phyloP scores from a whole-genome alignment of 2,888 invertebrate species.

The Platynereis dumerilii region DNA sequence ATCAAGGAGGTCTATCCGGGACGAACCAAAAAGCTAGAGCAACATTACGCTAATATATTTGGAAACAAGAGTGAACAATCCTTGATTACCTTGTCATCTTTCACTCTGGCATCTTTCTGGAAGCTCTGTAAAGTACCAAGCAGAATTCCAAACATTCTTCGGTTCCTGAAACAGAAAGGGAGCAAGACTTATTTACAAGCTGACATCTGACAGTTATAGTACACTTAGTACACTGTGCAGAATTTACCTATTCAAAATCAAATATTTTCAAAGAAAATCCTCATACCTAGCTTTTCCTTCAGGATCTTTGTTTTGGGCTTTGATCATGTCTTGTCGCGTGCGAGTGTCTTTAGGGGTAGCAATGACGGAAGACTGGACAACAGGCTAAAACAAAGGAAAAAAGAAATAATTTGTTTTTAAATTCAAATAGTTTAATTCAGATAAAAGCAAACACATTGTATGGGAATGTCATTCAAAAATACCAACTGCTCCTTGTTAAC shows the following conservation, averaged over 20 bases:
- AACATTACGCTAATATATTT: too few species aligned
- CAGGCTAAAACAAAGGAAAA: constrained; percentile 64
- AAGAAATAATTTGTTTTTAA: neutral
- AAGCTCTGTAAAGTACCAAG: constrained; percentile 95
- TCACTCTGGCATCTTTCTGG: constrained; percentile 88
- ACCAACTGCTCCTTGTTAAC: too few species aligned
- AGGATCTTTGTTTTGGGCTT: constrained; percentile 82
- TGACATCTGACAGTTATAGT: too few species aligned
- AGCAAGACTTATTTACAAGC: too few species aligned
- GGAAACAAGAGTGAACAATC: too few species aligned
- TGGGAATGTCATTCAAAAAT: too few species aligned
- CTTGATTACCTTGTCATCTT: constrained; percentile 83
- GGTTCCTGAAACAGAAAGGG: constrained; percentile 72
- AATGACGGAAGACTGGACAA: constrained; percentile 77
- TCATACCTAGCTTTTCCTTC: constrained; percentile 69
- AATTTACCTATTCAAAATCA: neutral
- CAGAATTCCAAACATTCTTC: constrained; percentile 94
- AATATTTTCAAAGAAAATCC: neutral
- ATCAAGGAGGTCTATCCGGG: too few species aligned
- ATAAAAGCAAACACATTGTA: too few species aligned
- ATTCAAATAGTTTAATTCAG: neutral
- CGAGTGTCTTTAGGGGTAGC: constrained; percentile 77
- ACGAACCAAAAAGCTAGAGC: too few species aligned
- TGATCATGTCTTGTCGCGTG: constrained; percentile 81
- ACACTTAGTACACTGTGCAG: too few species aligned